Percentiles rank a stretch among this genome's conserved stretches.
Conservation (phyloP, 2,113 vertebrate species). For the Prinia subflava region DNA sequence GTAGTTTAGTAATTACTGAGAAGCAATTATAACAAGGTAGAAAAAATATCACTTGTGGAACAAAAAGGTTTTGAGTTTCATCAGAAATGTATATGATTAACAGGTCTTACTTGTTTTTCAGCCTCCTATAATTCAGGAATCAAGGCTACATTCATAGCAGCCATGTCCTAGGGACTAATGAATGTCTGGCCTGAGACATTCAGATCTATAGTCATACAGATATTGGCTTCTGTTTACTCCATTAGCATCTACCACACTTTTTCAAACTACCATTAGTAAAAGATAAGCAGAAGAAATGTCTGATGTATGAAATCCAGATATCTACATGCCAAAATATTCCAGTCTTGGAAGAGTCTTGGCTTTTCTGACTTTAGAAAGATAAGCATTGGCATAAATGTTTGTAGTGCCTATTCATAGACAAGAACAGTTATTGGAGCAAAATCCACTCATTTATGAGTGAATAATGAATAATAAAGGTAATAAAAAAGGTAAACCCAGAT, state of each 20-base stretch:
- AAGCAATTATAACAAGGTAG: not conserved
- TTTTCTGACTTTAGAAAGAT: not conserved
- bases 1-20: not conserved
- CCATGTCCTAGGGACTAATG: not conserved
- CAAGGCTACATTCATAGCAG: not conserved
- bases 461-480: not conserved
- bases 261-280: not conserved
- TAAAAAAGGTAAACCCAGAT: not conserved
- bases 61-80: not conserved
- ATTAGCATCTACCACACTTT: not conserved
- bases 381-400: not conserved
- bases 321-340: not conserved
- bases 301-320: not conserved
- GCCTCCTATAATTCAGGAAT: not conserved
- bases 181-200: not conserved
- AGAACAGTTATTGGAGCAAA: not conserved
- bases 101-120: not conserved
- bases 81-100: not conserved
- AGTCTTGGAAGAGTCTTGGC: not conserved
- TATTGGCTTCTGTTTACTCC: not conserved
- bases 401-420: not conserved
- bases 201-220: not conserved
- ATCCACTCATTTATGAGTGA: not conserved
- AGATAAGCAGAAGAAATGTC: not conserved
- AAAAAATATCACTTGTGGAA: not conserved